phyloP scores from a whole-genome alignment of 2,113 vertebrate species.

The Chloropsis cyanopogon region DNA sequence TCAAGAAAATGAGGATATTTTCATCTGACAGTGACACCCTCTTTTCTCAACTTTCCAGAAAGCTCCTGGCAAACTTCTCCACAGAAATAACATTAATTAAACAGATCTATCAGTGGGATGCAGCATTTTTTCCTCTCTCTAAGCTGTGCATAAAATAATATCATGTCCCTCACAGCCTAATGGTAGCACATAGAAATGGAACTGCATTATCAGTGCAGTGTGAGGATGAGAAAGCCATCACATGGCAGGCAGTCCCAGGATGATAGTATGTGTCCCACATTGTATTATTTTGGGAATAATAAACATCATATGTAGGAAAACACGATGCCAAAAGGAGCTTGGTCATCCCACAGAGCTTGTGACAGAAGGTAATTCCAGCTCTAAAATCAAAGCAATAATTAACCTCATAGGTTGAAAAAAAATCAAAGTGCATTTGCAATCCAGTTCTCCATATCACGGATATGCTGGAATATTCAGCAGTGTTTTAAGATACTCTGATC shows the following conservation, averaged over 20 bases:
- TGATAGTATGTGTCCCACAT: neutral
- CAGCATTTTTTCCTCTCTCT: neutral
- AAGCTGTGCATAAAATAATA: neutral
- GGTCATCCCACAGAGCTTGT: conserved; percentile 46
- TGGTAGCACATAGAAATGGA: neutral
- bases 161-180: neutral
- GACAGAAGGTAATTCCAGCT: conserved; percentile 30
- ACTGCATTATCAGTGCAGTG: neutral
- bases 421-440: neutral
- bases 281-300: conserved; percentile 39
- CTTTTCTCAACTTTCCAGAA: neutral
- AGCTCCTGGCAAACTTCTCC: neutral
- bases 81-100: neutral
- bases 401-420: neutral
- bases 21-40: neutral
- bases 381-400: conserved; percentile 34
- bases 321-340: neutral
- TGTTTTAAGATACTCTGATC: neutral
- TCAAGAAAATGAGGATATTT: neutral
- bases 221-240: conserved; percentile 1
- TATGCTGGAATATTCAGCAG: neutral
- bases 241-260: conserved; percentile 3
- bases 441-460: neutral
- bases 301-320: conserved; percentile 29
- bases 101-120: neutral